phyloP scores from a whole-genome alignment of 2,797 vertebrate genomes.

The Helicolenus hilgendorfi region DNA sequence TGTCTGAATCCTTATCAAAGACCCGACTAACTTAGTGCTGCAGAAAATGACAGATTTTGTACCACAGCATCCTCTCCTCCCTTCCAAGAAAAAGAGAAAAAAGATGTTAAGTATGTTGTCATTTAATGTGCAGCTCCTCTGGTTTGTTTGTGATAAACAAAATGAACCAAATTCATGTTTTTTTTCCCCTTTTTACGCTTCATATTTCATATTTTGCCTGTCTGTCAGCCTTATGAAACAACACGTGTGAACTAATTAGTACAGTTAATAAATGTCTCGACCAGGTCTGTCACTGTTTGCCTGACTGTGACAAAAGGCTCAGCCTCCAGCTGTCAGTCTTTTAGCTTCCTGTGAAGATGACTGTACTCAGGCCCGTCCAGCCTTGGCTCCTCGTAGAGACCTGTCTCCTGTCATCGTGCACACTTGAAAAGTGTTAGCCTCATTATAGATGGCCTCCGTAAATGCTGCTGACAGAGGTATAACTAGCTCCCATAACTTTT shows the following conservation, averaged over 20 bases:
- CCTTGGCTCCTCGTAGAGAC: constrained; percentile 64
- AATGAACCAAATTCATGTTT: constrained; percentile 6
- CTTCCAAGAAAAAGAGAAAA: constrained; percentile 12
- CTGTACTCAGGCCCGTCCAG: constrained; percentile 58
- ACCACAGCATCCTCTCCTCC: constrained; percentile 33
- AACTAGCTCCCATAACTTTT: constrained; percentile 89
- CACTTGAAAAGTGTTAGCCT: constrained; percentile 77
- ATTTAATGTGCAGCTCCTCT: constrained; percentile 52
- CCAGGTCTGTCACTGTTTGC: constrained; percentile 20
- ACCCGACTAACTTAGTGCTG: constrained; percentile 80
- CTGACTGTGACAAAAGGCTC: constrained; percentile 62
- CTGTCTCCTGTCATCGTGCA: constrained; percentile 70
- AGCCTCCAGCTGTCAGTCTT: constrained; percentile 66
- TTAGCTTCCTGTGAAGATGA: constrained; percentile 52
- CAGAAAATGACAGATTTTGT: constrained; percentile 86
- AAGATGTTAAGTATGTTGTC: constrained; percentile 70
- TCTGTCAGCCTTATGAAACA: constrained; percentile 19
- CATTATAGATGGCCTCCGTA: constrained; percentile 85
- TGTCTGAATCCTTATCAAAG: constrained; percentile 89
- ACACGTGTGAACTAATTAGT: constrained; percentile 34
- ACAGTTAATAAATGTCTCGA: constrained; percentile 33
- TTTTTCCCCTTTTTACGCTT: neutral
- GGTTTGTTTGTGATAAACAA: constrained; percentile 70
- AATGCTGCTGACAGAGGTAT: constrained; percentile 90
- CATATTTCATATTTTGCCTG: neutral